Evolutionary conservation across 64 coral and sea anemone species (phyloP), one percentile per base, ranked within the genome.

Genomic region (Stylophora pistillata): DNA sequence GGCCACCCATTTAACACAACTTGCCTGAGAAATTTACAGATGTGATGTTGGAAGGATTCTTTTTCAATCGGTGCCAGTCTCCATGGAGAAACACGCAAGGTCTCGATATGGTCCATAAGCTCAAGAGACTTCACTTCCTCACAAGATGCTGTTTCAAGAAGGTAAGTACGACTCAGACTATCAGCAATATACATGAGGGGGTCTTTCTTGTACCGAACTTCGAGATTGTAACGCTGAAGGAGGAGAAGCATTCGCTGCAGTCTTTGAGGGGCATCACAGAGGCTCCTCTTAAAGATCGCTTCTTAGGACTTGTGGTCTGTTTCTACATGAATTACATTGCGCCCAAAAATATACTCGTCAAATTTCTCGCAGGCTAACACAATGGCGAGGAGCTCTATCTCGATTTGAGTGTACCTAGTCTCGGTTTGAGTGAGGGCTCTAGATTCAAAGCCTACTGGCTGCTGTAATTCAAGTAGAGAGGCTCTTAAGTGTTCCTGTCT

Each of bases 331-430:
- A 77, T 9, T 10, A 55, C 74, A 25, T 77, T 18, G 5, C 18
- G 32, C 73, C 73, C 34, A 75, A 75, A 75, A 10, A 52, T 75
- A 20, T 53, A 53, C 72, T 75, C 10, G 73, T 74, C 72, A 75
- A 75, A 75, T 37, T 53, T 75, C 34, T 75, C 32, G 21, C 73
- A 52, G 3, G 34, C 32, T 23, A 75, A 75, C 73, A 75, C 32
- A 37, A 75, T 75, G 73, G 73, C 73, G 1, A 52, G 32, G 34
- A 75, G 32, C 73, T 75, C 73, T 27, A 25, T 71, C 73, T 28
- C 10, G 2, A 77, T 55, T 56, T 77, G 52, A 1, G 74, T 47
- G 10, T 77, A 77, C 52, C 74, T 55, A 47, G 23, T 77, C 52
- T 66, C 63, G n/a, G 20, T 66, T 27, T 66, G 20, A 11, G 63